A percentile compares a stretch with the other conserved stretches of the same genome.
These are phyloP conservation scores for Caenorhabditis uteleia DNA, from an alignment of 2,888 invertebrate species.

Conservation along the genomic window DNA sequence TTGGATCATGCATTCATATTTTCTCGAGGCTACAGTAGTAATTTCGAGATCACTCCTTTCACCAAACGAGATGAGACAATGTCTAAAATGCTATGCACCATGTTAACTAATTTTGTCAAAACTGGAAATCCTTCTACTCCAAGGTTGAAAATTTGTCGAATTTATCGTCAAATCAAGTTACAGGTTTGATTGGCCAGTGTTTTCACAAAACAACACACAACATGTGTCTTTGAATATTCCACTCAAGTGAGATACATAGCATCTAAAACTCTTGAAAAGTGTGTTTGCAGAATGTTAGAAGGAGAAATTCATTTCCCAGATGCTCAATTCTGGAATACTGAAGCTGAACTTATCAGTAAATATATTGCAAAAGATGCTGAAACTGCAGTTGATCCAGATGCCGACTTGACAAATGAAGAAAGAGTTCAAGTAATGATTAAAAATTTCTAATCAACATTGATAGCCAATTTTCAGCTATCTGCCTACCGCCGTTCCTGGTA, in stretches of 20 bases:
- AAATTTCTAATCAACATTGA: neutral
- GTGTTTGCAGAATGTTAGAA: slow-evolving; percentile 50
- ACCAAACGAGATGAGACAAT: slow-evolving; percentile 64
- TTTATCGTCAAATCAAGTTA: too few relatives aligned
- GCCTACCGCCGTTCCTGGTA: slow-evolving; percentile 68
- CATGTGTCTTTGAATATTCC: slow-evolving; percentile 63
- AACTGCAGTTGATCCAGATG: slow-evolving; percentile 46
- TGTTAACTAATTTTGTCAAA: slow-evolving; percentile 66
- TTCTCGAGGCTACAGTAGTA: slow-evolving; percentile 64
- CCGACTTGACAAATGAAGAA: slow-evolving; percentile 62
- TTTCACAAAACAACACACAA: slow-evolving; percentile 44
- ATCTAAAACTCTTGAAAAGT: too few relatives aligned
- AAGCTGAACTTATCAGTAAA: slow-evolving; percentile 53
- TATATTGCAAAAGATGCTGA: slow-evolving; percentile 49
- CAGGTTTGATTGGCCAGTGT: slow-evolving; percentile 63
- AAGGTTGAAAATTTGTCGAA: too few relatives aligned
- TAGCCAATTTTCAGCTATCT: slow-evolving; percentile 42
- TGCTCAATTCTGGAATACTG: slow-evolving; percentile 68
- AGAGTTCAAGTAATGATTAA: slow-evolving; percentile 49
- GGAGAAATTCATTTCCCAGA: slow-evolving; percentile 65
- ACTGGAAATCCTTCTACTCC: slow-evolving; percentile 52
- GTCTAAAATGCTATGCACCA: slow-evolving; percentile 60
- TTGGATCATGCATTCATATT: slow-evolving; percentile 69
- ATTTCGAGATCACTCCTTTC: slow-evolving; percentile 61
- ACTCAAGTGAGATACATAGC: slow-evolving; percentile 50